A percentile compares a stretch with the other conserved stretches of the same genome.
Conservation (phyloP, 1,140 invertebrate species). For the Acyrthosiphon pisum region DNA sequence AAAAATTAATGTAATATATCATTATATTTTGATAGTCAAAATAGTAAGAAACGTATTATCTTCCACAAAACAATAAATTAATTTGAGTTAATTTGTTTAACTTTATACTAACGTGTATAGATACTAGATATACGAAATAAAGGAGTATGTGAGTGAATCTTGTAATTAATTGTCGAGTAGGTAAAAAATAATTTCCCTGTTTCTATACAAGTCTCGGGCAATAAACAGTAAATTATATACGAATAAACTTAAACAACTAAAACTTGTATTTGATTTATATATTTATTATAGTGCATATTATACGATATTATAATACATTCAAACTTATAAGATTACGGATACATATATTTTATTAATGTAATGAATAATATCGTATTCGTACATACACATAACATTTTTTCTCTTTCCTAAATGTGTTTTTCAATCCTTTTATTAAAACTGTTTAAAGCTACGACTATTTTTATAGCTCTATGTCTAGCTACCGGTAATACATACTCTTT, state of each 20-base stretch:
- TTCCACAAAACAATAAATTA: neutral
- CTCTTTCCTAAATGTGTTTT: neutral
- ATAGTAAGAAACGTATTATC: neutral
- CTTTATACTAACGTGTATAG: neutral
- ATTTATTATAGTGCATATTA: neutral
- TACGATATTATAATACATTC: neutral
- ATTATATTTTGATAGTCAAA: neutral
- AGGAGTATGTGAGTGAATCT: neutral
- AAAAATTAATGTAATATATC: too few relatives aligned
- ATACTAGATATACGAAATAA: neutral
- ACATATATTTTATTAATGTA: neutral
- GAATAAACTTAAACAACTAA: neutral
- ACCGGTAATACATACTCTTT: neutral
- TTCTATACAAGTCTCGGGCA: neutral
- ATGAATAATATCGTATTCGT: neutral
- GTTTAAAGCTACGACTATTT: slow-evolving; percentile 24
- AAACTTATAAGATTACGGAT: neutral
- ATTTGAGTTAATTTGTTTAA: neutral
- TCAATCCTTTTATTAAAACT: slow-evolving; percentile 16
- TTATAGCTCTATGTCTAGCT: slow-evolving; percentile 16
- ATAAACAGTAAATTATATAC: neutral
- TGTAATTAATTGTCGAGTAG: neutral
- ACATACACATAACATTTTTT: neutral
- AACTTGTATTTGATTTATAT: neutral
- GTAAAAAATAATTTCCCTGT: neutral